phyloP scores from a whole-genome alignment of 2,113 vertebrate species.

The Camelus bactrianus region DNA sequence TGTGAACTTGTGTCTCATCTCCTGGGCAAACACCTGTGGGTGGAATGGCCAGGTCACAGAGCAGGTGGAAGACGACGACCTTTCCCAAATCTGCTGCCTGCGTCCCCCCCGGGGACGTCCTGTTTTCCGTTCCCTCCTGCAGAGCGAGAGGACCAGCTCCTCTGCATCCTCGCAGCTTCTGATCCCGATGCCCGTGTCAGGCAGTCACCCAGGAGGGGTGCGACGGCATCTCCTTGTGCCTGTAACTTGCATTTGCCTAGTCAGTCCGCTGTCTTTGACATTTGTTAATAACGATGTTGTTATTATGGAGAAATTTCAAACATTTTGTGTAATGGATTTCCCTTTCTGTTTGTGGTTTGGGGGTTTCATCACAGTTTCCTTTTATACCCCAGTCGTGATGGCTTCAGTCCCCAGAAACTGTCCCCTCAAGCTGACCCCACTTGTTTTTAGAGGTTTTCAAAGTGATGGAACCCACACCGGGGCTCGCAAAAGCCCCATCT shows the following conservation, averaged over 20 bases:
- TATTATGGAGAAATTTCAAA: background rate
- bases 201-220: background rate
- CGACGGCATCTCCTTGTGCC: rapidly evolving
- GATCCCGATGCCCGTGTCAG: background rate
- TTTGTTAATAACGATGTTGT: background rate
- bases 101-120: background rate
- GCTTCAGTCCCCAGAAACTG: background rate
- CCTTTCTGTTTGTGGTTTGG: background rate
- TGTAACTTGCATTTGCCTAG: background rate
- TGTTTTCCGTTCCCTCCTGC: background rate
- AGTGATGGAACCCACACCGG: rapidly evolving
- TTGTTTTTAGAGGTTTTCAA: background rate
- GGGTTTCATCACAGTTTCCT: background rate
- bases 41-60: background rate
- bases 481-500: rapidly evolving
- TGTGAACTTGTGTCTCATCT: background rate
- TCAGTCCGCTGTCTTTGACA: background rate
- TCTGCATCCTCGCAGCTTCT: rapidly evolving
- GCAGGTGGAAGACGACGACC: no score
- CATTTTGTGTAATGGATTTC: background rate
- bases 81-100: background rate
- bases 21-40: background rate
- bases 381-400: background rate
- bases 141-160: no score
- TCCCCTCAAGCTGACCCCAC: background rate